Evolutionary conservation across 2,888 invertebrate genomes (phyloP).

Genomic region (Scaptomyza tumidula): DNA sequence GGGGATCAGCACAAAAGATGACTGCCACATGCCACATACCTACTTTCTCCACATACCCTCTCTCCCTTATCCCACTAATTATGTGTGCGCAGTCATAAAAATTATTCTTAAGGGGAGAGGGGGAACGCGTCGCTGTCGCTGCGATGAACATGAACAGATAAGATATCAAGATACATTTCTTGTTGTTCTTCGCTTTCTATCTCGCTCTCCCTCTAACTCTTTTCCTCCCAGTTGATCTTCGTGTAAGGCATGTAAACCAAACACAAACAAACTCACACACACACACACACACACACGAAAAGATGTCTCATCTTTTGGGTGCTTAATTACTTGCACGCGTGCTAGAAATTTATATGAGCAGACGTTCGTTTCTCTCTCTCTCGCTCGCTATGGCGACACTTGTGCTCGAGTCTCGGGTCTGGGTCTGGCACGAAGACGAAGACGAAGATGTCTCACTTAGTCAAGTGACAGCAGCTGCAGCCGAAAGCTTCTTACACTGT

Average conservation of each 20-base stretch:
- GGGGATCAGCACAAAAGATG: slow-evolving; percentile 31
- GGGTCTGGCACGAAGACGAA: slow-evolving; percentile 6
- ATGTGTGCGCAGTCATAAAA: slow-evolving; percentile 57
- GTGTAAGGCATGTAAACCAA: slow-evolving; percentile 39
- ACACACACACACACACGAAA: slow-evolving; percentile 27
- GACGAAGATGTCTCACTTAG: slow-evolving; percentile 54
- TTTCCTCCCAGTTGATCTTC: slow-evolving; percentile 26
- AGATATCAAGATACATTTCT: slow-evolving; percentile 64
- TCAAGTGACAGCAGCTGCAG: slow-evolving; percentile 31
- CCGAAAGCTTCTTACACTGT: slow-evolving; percentile 19
- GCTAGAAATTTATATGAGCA: slow-evolving; percentile 73
- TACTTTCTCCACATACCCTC: slow-evolving; percentile 54
- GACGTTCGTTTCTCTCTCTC: slow-evolving; percentile 8
- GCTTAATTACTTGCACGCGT: slow-evolving; percentile 80
- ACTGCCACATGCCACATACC: slow-evolving; percentile 30
- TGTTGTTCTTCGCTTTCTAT: slow-evolving; percentile 7
- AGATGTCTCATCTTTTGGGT: slow-evolving; percentile 70
- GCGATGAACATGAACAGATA: slow-evolving; percentile 70
- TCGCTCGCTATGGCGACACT: slow-evolving; percentile 48
- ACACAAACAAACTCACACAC: neutral
- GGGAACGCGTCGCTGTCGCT: slow-evolving; percentile 21
- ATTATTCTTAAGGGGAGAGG: slow-evolving; percentile 51
- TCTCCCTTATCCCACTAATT: slow-evolving; percentile 40
- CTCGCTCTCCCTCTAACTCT: slow-evolving; percentile 12
- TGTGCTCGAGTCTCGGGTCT: slow-evolving; percentile 31